Percentiles rank a stretch among this genome's conserved stretches.
Evolutionary conservation across 2,113 vertebrate genomes (phyloP).

Genomic region (Actinemys pallida): DNA sequence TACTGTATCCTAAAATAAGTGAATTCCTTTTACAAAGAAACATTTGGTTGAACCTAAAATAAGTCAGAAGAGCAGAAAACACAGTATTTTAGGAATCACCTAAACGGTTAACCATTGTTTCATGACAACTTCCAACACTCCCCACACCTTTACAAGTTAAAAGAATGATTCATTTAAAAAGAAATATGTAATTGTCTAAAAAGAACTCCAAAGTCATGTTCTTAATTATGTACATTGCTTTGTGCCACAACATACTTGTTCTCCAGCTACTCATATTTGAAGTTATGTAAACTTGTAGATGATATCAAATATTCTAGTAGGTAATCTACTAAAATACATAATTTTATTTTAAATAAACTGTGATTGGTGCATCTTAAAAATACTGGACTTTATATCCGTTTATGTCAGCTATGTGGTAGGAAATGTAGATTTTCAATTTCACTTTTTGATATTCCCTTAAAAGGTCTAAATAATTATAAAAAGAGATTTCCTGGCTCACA

Average conservation of each 20-base stretch:
- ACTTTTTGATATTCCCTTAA: slow-evolving; percentile 56
- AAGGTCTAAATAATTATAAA: slow-evolving; percentile 57
- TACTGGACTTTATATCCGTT: background rate
- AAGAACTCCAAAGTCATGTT: slow-evolving; percentile 11
- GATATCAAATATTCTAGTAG: slow-evolving; percentile 15
- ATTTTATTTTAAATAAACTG: background rate
- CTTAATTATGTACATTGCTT: slow-evolving; percentile 24
- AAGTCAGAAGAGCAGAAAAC: background rate
- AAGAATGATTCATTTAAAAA: slow-evolving; percentile 32
- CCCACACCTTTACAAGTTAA: slow-evolving; percentile 33
- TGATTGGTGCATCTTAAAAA: slow-evolving; percentile 22
- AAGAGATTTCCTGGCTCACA: slow-evolving; percentile 58
- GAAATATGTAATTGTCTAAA: slow-evolving; percentile 45
- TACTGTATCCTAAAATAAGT: background rate
- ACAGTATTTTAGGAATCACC: slow-evolving; percentile 22
- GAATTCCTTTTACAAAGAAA: slow-evolving; percentile 29
- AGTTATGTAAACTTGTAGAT: slow-evolving; percentile 5
- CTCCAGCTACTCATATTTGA: background rate
- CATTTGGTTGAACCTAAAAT: slow-evolving; percentile 41
- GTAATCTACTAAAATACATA: background rate
- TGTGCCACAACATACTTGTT: background rate
- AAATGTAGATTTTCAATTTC: slow-evolving; percentile 17
- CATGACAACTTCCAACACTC: background rate
- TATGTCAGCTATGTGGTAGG: background rate
- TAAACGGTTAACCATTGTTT: slow-evolving; percentile 23